These are phyloP conservation scores for Leptarthrus brevirostris DNA, from an alignment of 2,888 invertebrate species.

Conservation along the genomic window DNA sequence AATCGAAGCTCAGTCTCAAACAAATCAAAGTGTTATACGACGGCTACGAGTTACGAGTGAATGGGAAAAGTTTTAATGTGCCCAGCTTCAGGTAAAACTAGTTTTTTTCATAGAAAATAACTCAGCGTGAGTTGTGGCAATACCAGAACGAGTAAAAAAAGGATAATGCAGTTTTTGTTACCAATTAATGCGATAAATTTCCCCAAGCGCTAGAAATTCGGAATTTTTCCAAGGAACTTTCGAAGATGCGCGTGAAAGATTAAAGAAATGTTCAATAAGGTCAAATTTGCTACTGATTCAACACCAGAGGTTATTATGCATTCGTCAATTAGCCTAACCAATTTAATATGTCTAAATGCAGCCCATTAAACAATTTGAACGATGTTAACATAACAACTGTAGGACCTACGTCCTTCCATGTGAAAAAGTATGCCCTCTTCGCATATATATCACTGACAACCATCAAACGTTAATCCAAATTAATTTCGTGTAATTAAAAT, in stretches of 20 bases:
- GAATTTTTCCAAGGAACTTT: too few relatives aligned
- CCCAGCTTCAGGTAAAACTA: background rate
- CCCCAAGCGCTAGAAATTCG: background rate
- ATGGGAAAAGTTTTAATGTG: slow-evolving; percentile 42
- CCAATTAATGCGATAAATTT: slow-evolving; percentile 29
- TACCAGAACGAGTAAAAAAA: background rate
- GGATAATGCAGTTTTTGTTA: slow-evolving; percentile 37
- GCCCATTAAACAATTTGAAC: slow-evolving; percentile 22
- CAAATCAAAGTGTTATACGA: slow-evolving; percentile 47
- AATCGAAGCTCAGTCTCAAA: slow-evolving; percentile 24
- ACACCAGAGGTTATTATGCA: too few relatives aligned
- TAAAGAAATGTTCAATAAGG: too few relatives aligned
- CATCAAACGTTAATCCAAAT: slow-evolving; percentile 66
- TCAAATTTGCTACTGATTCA: too few relatives aligned
- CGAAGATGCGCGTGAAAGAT: too few relatives aligned
- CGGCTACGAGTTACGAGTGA: slow-evolving; percentile 29
- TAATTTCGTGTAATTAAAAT: slow-evolving; percentile 66
- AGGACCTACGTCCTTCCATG: slow-evolving; percentile 5
- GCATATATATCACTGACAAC: slow-evolving; percentile 56
- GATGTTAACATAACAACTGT: slow-evolving; percentile 17
- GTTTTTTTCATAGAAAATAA: slow-evolving; percentile 5
- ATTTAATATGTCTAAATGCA: too few relatives aligned
- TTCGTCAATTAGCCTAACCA: too few relatives aligned
- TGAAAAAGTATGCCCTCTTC: background rate
- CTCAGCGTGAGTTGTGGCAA: slow-evolving; percentile 24